Conservation (phyloP, 1,140 invertebrate genomes). For the Sitobion miscanthi region DNA sequence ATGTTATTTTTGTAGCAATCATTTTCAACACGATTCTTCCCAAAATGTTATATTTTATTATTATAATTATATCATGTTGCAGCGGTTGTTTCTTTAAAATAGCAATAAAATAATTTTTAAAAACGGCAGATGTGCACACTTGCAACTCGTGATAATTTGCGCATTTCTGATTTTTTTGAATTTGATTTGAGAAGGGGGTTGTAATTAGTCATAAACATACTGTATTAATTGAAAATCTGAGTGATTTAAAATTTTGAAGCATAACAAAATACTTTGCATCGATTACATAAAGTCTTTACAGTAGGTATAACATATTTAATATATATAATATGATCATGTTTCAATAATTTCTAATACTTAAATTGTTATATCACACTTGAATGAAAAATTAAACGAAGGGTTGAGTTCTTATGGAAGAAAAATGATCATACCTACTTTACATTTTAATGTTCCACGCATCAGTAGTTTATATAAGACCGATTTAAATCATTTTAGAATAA, state of each 20-base stretch:
- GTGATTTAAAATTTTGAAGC: not conserved
- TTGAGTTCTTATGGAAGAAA: not conserved
- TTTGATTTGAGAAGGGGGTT: no score
- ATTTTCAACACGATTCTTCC: not conserved
- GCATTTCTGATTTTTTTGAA: no score
- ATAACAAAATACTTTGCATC: not conserved
- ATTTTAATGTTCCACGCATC: not conserved
- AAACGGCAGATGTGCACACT: not conserved
- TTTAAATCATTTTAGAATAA: conserved; percentile 25
- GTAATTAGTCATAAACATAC: not conserved
- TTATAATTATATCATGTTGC: not conserved
- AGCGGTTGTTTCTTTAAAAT: not conserved
- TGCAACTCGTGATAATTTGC: not conserved
- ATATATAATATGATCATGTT: no score
- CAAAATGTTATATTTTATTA: not conserved
- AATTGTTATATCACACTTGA: not conserved
- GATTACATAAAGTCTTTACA: not conserved
- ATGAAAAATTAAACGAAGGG: not conserved
- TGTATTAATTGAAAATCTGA: not conserved
- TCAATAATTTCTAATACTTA: not conserved
- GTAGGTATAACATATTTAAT: not conserved
- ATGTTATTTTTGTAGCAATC: not conserved
- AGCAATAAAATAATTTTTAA: not conserved
- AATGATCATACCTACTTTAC: not conserved
- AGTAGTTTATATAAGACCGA: not conserved